These are phyloP conservation scores for Meriones unguiculatus DNA, from an alignment of 2,113 vertebrate genomes.

Conservation along the genomic window DNA sequence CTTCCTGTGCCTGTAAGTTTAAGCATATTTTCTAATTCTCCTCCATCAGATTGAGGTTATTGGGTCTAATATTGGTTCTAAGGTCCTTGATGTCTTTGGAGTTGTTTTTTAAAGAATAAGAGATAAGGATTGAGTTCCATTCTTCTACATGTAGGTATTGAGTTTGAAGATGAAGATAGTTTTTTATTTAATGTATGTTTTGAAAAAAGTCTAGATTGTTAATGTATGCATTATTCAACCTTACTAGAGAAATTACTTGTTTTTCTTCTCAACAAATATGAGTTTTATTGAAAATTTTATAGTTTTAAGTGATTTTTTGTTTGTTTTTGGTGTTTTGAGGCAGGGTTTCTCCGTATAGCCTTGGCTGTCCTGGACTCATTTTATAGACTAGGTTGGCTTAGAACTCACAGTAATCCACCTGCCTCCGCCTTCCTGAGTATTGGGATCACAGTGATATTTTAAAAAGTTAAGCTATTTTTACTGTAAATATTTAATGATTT, in stretches of 20 bases:
- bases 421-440: no score
- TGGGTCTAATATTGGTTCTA: neutral
- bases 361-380: no score
- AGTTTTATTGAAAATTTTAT: constrained; percentile 49
- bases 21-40: neutral
- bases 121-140: neutral
- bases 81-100: neutral
- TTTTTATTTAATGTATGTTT: neutral
- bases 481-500: neutral
- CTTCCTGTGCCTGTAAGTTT: neutral
- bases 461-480: constrained; percentile 46
- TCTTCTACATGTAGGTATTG: no score
- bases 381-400: no score
- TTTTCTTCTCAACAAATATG: constrained; percentile 50
- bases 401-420: no score
- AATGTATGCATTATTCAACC: neutral
- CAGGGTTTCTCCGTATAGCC: no score
- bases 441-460: neutral
- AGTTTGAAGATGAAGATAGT: neutral
- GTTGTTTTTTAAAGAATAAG: neutral
- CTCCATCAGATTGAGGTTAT: neutral
- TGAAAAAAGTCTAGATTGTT: constrained; percentile 17
- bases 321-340: no score
- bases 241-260: neutral
- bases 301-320: no score